A percentile compares a stretch with the other conserved stretches of the same genome.
Conservation (phyloP, 23 tunicate genomes). For the Styela plicata region DNA sequence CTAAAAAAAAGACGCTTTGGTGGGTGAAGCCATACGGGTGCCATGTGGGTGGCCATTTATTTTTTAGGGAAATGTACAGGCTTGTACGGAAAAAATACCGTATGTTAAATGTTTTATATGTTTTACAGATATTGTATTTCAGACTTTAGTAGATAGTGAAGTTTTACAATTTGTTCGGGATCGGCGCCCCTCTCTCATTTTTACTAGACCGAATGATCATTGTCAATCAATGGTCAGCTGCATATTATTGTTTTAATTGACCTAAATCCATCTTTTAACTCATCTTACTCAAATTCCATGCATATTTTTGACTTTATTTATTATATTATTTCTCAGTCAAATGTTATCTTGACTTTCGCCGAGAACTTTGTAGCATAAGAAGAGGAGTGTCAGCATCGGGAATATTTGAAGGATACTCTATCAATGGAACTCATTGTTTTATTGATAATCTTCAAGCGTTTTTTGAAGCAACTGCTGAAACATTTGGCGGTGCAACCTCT, state of each 20-base stretch:
- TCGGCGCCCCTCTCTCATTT: not conserved
- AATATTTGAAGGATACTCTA: constrained; percentile 59
- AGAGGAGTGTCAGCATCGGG: not conserved
- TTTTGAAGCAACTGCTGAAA: not conserved
- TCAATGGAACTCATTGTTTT: constrained; percentile 53
- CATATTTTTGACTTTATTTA: not conserved
- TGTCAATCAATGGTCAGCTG: too few species aligned
- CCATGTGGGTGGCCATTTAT: too few species aligned
- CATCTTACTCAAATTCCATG: not conserved
- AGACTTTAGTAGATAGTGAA: not conserved
- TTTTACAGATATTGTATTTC: too few species aligned
- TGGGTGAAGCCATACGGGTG: too few species aligned
- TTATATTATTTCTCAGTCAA: constrained; percentile 37
- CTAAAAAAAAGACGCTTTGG: too few species aligned
- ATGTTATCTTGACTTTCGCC: constrained; percentile 65
- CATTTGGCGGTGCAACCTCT: constrained; percentile 28
- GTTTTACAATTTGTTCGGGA: not conserved
- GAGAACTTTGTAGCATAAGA: constrained; percentile 39
- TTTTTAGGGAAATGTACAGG: too few species aligned
- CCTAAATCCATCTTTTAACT: not conserved
- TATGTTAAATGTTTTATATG: too few species aligned
- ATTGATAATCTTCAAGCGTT: constrained; percentile 3
- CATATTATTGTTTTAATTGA: not conserved
- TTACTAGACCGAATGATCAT: not conserved
- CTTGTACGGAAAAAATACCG: too few species aligned